Evolutionary conservation across 2,888 invertebrate genomes (phyloP).

Genomic region (Clusia tigrina): DNA sequence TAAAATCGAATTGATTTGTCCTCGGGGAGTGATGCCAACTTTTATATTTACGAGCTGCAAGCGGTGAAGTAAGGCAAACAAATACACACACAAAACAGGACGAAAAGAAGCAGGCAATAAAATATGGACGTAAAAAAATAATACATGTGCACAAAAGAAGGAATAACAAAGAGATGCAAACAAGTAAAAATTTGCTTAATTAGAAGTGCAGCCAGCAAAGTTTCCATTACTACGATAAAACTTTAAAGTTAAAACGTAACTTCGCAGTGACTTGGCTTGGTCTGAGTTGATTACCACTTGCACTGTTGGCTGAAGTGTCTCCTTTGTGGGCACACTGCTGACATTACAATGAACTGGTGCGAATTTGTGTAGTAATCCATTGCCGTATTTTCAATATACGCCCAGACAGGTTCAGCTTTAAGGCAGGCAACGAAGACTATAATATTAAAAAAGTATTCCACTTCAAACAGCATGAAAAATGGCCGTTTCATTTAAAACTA

Average conservation of each 20-base stretch:
- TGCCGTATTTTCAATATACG: too few relatives aligned
- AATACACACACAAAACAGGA: not conserved
- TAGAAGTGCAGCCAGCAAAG: constrained; percentile 12
- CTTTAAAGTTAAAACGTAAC: too few relatives aligned
- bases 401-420: too few relatives aligned
- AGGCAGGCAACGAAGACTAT: too few relatives aligned
- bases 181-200: constrained; percentile 20
- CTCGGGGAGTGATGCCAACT: constrained; percentile 51
- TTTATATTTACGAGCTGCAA: constrained; percentile 48
- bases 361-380: too few relatives aligned
- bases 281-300: too few relatives aligned
- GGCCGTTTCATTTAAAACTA: not conserved
- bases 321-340: too few relatives aligned
- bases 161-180: not conserved
- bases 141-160: not conserved
- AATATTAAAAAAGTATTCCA: too few relatives aligned
- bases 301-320: too few relatives aligned
- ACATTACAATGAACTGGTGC: too few relatives aligned
- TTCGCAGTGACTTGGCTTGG: too few relatives aligned
- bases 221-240: not conserved
- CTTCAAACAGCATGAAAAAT: not conserved
- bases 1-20: constrained; percentile 57
- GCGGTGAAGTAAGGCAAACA: not conserved
- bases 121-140: not conserved
- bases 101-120: not conserved